phyloP scores from a whole-genome alignment of 2,113 vertebrate species.

The Chaetura pelagica region DNA sequence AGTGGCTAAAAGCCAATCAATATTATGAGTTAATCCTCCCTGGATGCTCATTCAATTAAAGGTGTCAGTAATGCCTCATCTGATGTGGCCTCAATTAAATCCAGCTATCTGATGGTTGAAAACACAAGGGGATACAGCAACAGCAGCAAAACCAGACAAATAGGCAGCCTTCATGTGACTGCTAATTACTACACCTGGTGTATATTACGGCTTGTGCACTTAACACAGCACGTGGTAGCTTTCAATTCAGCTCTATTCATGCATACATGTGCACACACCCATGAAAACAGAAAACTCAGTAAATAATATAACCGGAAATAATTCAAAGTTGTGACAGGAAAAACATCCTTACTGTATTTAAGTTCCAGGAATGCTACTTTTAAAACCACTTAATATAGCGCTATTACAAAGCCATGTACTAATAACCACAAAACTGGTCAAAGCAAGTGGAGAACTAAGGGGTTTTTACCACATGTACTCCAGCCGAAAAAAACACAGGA shows the following conservation, averaged over 20 bases:
- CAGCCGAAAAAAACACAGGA: background rate
- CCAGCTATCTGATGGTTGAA: conserved; percentile 86
- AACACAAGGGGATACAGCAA: conserved; percentile 84
- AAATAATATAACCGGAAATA: conserved; percentile 38
- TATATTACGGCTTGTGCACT: conserved; percentile 83
- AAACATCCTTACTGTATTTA: background rate
- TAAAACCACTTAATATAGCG: background rate
- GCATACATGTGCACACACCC: background rate
- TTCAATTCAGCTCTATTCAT: conserved; percentile 55
- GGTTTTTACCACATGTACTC: accelerated
- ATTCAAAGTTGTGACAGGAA: background rate
- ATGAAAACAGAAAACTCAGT: background rate
- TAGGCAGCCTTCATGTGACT: conserved; percentile 81
- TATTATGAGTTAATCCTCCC: conserved; percentile 88
- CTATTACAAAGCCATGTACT: background rate
- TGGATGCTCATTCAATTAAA: conserved; percentile 91
- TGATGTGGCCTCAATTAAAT: conserved; percentile 91
- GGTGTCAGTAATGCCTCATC: conserved; percentile 91
- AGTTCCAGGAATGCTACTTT: background rate
- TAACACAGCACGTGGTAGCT: conserved; percentile 74
- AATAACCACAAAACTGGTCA: background rate
- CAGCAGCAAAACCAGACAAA: conserved; percentile 84
- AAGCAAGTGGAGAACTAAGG: background rate
- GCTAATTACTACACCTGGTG: conserved; percentile 90
- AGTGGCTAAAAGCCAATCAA: conserved; percentile 93